Evolutionary conservation across 2,888 invertebrate species (phyloP), one percentile per base, ranked within the genome.

Genomic region (Hybos culiciformis): DNA sequence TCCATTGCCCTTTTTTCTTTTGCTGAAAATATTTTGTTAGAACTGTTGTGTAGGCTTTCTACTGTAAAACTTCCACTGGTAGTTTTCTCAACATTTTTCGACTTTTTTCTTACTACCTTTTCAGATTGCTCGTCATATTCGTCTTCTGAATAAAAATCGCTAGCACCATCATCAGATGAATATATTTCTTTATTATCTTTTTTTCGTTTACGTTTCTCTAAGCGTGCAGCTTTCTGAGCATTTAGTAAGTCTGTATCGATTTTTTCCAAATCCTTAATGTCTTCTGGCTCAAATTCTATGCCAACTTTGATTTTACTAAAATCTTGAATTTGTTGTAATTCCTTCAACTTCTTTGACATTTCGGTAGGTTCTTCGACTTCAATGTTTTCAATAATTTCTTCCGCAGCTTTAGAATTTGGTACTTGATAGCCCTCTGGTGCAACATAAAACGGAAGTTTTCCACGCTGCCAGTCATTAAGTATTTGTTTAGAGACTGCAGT

Each of bases 401-500:
- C 48, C 19, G 53, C 49, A 12, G 58, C 58, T 48, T 71, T 70
- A n/a, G 72, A 63, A 50, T 77, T 64, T 3, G 85, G 82, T 39
- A 73, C 66, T 63, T 83, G 84, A 67, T 77, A 86, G 3, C 83
- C 85, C 52, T 84, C 82, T 14, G 96, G 96, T 37, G 80, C 73
- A 5, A 90, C 81, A 70, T 90, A 98, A 66, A 87, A 97, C 1
- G 97, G 96, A 42, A 98, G 68, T 66, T 92, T 93, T 5, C 98
- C 98, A 56, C 98, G 75, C 68, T 98, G 97, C 86, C 93, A 98
- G 66, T 98, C 98, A 70, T 98, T 98, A 3, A 98, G 73, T 9
- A 99, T 79, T 86, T 94, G 94, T 62, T 85, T 83, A 1, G 98
- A 83, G 2, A 85, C 84, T 46, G 84, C 84, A 39, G 75, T 69